Evolutionary conservation across 1,140 invertebrate species (phyloP).

Genomic region (Planococcus citri): DNA sequence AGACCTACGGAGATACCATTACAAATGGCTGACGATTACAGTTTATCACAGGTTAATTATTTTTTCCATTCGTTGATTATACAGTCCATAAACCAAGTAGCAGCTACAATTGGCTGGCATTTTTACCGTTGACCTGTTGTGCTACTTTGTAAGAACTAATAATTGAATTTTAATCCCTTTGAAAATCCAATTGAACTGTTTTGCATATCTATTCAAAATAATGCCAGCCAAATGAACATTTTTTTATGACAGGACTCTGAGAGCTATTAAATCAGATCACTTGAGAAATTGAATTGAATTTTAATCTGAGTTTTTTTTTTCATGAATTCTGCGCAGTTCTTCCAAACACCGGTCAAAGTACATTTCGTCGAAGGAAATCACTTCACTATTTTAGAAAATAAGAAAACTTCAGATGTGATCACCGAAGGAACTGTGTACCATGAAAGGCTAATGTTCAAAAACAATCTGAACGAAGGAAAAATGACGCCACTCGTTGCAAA

Average conservation of each 20-base stretch:
- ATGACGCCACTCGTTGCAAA: no score
- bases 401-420: slow-evolving; percentile 46
- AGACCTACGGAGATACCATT: slow-evolving; percentile 43
- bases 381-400: slow-evolving; percentile 49
- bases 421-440: slow-evolving; percentile 32
- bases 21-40: slow-evolving; percentile 47
- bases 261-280: no score
- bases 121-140: neutral
- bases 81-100: no score
- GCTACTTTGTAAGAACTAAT: no score
- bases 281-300: neutral
- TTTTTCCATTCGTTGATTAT: no score
- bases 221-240: no score
- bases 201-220: no score
- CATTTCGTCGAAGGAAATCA: slow-evolving; percentile 55
- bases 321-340: slow-evolving; percentile 25
- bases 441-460: neutral
- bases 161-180: no score
- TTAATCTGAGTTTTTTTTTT: neutral
- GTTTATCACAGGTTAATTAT: slow-evolving; percentile 39
- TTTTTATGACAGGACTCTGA: no score
- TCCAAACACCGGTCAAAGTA: slow-evolving; percentile 38
- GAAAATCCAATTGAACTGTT: no score
- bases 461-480: neutral
- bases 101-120: no score